Percentiles rank a stretch among this genome's conserved stretches.
Evolutionary conservation across 2,113 vertebrate genomes (phyloP).

Genomic region (Neolamprologus sp.): DNA sequence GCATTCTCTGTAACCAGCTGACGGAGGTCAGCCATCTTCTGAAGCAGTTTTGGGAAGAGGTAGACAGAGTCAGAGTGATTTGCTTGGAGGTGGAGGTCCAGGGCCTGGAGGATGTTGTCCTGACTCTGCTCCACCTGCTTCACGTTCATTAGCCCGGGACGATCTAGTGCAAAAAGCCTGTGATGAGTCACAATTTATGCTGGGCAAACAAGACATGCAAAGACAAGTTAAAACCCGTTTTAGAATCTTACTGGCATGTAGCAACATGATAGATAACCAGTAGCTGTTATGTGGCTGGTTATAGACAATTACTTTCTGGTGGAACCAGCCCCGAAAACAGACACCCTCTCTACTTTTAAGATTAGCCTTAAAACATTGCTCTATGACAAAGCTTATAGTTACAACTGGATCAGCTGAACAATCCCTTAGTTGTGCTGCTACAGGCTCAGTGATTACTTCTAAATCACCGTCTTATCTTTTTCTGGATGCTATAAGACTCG

Average conservation of each 20-base stretch:
- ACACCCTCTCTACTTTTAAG: not conserved
- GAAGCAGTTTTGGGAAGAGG: slow-evolving; percentile 98
- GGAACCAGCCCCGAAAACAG: not conserved
- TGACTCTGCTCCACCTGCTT: slow-evolving; percentile 97
- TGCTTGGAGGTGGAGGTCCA: slow-evolving; percentile 89
- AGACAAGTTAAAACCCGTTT: not conserved
- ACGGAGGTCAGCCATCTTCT: slow-evolving; percentile 98
- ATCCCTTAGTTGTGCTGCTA: not conserved
- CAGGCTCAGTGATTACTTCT: not conserved
- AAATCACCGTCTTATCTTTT: not conserved
- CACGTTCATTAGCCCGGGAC: slow-evolving; percentile 92
- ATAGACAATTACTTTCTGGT: not conserved
- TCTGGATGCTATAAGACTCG: not conserved
- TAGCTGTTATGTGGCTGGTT: not conserved
- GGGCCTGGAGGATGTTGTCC: slow-evolving; percentile 88
- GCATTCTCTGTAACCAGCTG: slow-evolving; percentile 96
- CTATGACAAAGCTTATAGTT: not conserved
- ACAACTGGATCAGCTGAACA: not conserved
- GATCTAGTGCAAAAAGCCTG: slow-evolving; percentile 71
- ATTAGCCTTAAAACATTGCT: not conserved
- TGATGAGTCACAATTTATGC: not conserved
- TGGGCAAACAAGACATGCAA: not conserved
- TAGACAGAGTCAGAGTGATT: slow-evolving; percentile 92
- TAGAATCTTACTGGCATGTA: not conserved
- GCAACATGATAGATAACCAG: not conserved